phyloP scores from a whole-genome alignment of 2,797 vertebrate species.

The Malurus splendens region DNA sequence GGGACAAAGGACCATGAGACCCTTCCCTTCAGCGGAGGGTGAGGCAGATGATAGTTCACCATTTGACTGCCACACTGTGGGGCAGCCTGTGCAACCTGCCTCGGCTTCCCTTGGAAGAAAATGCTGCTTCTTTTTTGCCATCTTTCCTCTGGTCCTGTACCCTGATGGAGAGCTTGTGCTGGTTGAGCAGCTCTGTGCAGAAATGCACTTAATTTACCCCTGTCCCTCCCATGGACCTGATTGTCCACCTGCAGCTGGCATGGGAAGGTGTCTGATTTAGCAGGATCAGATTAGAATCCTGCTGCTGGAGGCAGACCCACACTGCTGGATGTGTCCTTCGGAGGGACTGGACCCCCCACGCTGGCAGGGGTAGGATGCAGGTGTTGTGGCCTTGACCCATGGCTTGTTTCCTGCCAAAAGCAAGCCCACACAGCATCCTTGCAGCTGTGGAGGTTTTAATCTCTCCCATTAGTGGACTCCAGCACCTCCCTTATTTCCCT shows the following conservation, averaged over 20 bases:
- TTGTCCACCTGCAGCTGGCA: neutral
- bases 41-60: neutral
- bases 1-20: rapidly evolving
- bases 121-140: neutral
- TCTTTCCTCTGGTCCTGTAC: neutral
- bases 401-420: neutral
- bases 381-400: neutral
- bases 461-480: neutral
- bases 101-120: neutral
- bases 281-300: rapidly evolving
- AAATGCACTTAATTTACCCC: neutral
- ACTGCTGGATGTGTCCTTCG: neutral
- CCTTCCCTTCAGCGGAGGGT: rapidly evolving
- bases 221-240: neutral
- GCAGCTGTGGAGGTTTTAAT: neutral
- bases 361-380: neutral
- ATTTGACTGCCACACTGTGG: rapidly evolving
- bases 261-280: neutral
- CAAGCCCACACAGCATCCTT: neutral
- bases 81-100: neutral
- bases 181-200: neutral
- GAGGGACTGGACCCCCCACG: rapidly evolving
- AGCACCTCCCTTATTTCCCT: neutral
- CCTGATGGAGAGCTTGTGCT: rapidly evolving
- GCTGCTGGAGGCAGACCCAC: neutral